Evolutionary conservation across 2,888 invertebrate species (phyloP), one percentile per base, ranked within the genome.

Genomic region (Rhagophthalmus giganteus): DNA sequence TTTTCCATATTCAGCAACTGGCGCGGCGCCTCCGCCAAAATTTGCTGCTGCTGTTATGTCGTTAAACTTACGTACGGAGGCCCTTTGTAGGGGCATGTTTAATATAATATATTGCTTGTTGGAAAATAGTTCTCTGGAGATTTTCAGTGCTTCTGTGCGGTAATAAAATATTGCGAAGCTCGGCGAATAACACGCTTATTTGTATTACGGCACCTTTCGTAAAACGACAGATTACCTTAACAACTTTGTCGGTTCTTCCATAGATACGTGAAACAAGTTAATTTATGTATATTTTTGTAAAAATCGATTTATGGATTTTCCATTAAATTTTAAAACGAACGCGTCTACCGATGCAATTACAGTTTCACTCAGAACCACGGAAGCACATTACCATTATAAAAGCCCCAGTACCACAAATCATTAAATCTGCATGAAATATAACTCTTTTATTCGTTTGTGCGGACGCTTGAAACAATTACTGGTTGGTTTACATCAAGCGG

Each of bases 341-440:
- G 35, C 26, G 37, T 34, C 30, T 48, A 42, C 28, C 47, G 47
- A 39, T 35, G 48, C 55, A 52, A 55, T 55, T 55, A 53, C 26
- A 44, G 39, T 42, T 55, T 31, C 28, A 38, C 33, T 16, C 40
- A 52, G 37, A 48, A 52, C 32, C 39, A 42, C 52, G 44, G 52
- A 31, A 47, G 39, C 48, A 39, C 52, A 55, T 55, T 55, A 55
- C 48, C 52, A 48, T 52, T 52, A 55, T 55, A 52, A 55, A 55
- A 51, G 53, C 41, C 13, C 35, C 52, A 14, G 25, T 34, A 55
- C 47, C 54, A 50, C 54, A 55, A 55, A 55, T 55, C 54, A 55
- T 55, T 54, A 54, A 54, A 51, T 49, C 44, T 50, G 50, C 42
- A 50, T 55, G 50, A 55, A 50, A 55, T 55, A 54, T 54, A 41